Evolutionary conservation across 64 coral and sea anemone genomes (phyloP), one percentile per base, ranked within the genome.

Genomic region (Pocillopora damicornis): DNA sequence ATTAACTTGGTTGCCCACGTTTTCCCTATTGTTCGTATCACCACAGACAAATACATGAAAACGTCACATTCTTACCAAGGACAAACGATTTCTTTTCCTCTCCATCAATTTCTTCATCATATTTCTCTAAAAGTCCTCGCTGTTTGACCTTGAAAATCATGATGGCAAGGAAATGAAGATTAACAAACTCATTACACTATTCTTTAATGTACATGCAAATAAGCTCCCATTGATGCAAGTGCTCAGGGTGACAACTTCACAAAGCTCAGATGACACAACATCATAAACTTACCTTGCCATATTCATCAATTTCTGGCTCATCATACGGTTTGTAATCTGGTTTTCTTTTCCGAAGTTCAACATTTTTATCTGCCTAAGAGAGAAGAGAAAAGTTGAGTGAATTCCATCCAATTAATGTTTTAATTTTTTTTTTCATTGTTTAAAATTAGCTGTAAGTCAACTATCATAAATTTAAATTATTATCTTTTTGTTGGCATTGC

Each of bases 51-150:
- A 16, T 12, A 66, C 20, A 14, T 26, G 14, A 8, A 75, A 75
- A 76, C 16, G 17, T 37, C 61, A 83, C 14, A 56, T 51, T 22
- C 77, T 77, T 86, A 98, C 97, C 93, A 42, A 99, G 67, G 37
- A 74, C 88, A 75, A 99, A 99, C 60, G 69, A 88, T 23, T 93
- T 88, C 77, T 91, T 99, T 59, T 86, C 77, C 23, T 90, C 97
- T 66, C 97, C 97, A 73, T 99, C 93, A 88, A 99, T 99, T 80
- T 99, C 97, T 80, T 99, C 97, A 88, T 99, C 93, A 82, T 99
- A 99, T 82, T 99, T 99, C 66, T 93, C 84, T 45, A 99, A 87
- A n/a, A 99, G 45, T 75, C 88, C 91, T 58, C 65, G 71, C 72
- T 37, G 64, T 88, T 88, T 89, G 34, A 85, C 83, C 88, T 90